A percentile compares a stretch with the other conserved stretches of the same genome.
Evolutionary conservation across 2,113 vertebrate species (phyloP).

Genomic region (Coracopsis vasa): DNA sequence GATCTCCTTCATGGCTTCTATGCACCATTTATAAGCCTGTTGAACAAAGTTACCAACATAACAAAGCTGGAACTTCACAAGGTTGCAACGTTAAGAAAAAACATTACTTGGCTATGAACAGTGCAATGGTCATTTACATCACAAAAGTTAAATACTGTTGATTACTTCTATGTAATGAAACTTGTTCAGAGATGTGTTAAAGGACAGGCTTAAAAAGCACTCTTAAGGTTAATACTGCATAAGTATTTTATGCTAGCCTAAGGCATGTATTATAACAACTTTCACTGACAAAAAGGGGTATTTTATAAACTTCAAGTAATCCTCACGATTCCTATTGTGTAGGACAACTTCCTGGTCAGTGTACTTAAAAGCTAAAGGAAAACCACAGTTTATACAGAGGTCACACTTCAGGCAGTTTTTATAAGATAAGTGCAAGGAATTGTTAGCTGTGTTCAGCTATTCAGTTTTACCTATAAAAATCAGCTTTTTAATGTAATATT

Average conservation of each 20-base stretch:
- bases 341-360: background rate
- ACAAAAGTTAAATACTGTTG: background rate
- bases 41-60: background rate
- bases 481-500: background rate
- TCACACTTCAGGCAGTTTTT: background rate
- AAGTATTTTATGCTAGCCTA: background rate
- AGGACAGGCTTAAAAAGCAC: background rate
- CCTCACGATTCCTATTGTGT: background rate
- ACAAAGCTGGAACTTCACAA: background rate
- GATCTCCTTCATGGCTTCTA: conserved; percentile 98
- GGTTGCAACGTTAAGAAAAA: rapidly evolving
- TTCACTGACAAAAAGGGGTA: background rate
- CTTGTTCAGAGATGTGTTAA: background rate
- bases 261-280: background rate
- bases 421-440: background rate
- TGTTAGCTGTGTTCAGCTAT: background rate
- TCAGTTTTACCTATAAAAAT: background rate
- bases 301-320: background rate
- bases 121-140: background rate
- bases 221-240: background rate
- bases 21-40: conserved; percentile 98
- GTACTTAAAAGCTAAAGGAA: background rate
- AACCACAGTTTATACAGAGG: background rate
- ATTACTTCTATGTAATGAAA: background rate
- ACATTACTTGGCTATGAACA: background rate